Conservation (phyloP, 2,888 invertebrate genomes). For the Xestia xanthographa region DNA sequence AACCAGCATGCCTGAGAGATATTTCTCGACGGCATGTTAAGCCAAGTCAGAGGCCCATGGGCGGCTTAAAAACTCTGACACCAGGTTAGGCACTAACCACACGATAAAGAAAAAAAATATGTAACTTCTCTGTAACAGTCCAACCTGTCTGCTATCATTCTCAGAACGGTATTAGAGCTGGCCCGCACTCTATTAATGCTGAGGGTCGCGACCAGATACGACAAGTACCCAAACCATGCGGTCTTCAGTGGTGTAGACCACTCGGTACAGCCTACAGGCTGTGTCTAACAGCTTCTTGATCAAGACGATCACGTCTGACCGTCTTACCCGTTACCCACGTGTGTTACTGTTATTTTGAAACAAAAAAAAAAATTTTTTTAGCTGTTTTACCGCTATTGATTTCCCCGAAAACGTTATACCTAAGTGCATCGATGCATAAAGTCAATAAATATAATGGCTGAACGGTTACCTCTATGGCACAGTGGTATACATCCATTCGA, state of each 20-base stretch:
- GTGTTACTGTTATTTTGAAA: neutral
- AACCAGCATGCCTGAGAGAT: no score
- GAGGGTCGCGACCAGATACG: neutral
- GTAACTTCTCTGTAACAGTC: no score
- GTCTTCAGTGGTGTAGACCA: neutral
- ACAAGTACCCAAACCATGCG: neutral
- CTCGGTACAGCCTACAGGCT: neutral
- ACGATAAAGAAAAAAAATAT: no score
- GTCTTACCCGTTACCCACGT: neutral
- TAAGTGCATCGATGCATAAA: neutral
- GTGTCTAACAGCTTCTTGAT: neutral
- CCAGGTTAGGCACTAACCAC: no score
- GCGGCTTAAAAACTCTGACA: no score
- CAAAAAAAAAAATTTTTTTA: neutral
- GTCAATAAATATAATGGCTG: constrained; percentile 21
- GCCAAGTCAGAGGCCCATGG: no score
- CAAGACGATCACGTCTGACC: neutral
- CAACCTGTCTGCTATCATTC: no score
- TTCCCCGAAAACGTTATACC: neutral
- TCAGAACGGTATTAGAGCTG: no score
- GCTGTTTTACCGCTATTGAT: neutral
- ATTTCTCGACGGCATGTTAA: no score
- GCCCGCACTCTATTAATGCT: neutral
- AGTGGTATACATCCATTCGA: neutral
- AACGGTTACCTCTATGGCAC: constrained; percentile 2